Conservation (phyloP, 1,140 invertebrate genomes). For the Steinernema feltiae region DNA sequence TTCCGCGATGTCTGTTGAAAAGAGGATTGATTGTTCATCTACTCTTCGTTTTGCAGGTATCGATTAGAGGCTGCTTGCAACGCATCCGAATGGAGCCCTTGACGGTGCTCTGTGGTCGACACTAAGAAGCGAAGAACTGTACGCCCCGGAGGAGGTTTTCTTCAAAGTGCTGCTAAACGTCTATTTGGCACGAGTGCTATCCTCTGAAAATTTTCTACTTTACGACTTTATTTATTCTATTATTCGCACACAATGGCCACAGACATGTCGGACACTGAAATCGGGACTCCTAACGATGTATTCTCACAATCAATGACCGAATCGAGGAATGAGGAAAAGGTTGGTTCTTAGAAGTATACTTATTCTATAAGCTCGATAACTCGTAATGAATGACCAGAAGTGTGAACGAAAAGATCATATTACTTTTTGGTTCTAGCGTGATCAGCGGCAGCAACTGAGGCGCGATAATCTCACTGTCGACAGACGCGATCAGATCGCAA, state of each 20-base stretch:
- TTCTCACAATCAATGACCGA: conserved; percentile 2
- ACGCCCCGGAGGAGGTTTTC: conserved; percentile 8
- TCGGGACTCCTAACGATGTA: background rate
- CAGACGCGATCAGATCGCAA: background rate
- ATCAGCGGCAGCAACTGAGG: background rate
- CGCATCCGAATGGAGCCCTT: conserved; percentile 14
- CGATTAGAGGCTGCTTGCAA: conserved; percentile 13
- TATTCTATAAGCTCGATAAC: no score
- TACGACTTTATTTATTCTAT: no score
- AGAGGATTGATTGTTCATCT: background rate
- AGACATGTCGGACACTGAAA: conserved; percentile 5
- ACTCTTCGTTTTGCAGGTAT: background rate
- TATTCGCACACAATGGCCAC: background rate
- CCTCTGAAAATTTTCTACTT: conserved; percentile 5
- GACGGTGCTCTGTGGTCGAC: conserved; percentile 14
- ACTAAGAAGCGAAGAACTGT: background rate
- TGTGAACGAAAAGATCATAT: background rate
- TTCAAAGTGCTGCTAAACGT: background rate
- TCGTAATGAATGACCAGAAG: no score
- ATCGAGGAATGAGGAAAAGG: background rate
- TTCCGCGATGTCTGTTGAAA: background rate
- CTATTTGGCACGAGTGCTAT: background rate
- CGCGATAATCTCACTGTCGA: conserved; percentile 2
- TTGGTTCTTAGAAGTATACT: no score
- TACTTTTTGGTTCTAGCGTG: background rate